Conservation (phyloP, 2,888 invertebrate species). For the Pristionchus maxplancki region DNA sequence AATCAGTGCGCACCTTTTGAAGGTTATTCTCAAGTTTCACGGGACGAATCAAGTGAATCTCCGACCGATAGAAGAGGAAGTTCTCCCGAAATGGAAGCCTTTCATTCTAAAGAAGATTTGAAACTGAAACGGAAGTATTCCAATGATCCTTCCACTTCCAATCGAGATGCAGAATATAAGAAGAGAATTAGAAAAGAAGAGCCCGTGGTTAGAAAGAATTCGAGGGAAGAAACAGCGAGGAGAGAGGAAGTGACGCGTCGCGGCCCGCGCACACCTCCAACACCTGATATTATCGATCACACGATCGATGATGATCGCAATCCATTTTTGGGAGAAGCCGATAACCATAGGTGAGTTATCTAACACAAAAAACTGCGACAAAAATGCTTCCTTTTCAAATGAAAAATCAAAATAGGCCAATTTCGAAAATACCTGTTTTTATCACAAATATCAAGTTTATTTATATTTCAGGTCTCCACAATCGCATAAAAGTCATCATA, state of each 20-base stretch:
- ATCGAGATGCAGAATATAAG: not conserved
- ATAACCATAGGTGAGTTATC: not conserved
- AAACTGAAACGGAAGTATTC: not conserved
- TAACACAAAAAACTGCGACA: not conserved
- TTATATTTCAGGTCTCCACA: not conserved
- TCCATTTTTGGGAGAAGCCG: not conserved
- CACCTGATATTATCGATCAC: not conserved
- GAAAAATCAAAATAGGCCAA: constrained; percentile 43
- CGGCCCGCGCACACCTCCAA: not conserved
- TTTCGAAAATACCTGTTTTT: constrained; percentile 1
- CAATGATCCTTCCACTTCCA: not conserved
- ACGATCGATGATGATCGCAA: not conserved
- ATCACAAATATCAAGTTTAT: not conserved
- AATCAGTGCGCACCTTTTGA: not conserved
- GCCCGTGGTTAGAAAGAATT: not conserved
- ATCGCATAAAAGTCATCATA: not conserved
- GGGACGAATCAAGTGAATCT: not conserved
- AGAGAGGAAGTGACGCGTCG: not conserved
- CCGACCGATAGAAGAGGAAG: not conserved
- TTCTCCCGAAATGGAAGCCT: not conserved
- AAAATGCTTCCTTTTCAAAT: constrained; percentile 22
- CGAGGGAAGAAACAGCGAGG: not conserved
- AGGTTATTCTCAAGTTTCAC: not conserved
- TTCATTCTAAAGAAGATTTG: not conserved
- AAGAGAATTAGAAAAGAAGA: not conserved